Base-by-base conservation (phyloP, 2,888 invertebrate genomes). In the Eupithecia pulchellata region DNA sequence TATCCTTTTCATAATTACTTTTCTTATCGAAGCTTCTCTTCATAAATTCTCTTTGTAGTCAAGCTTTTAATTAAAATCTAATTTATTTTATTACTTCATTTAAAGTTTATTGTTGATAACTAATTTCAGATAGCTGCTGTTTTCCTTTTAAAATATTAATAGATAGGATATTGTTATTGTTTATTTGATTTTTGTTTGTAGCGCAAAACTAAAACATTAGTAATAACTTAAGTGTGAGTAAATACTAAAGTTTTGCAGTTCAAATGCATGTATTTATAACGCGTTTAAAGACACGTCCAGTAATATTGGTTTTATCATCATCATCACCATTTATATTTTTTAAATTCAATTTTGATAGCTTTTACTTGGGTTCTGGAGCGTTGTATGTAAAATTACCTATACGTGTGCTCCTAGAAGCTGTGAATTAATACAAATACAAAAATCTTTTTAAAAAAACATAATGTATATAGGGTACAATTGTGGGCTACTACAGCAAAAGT, bases 21-120 rank as follows among this genome's bases (percentile, higher is more conserved):
- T 70, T 63, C 57, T 66, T 70, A 70, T 66, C 61, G 34, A 29
- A 36, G n/a, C 27, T 64, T 9, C 34, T 60, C 66, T 63, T 66
- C 57, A 58, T 70, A 57, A 62, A 70, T 70, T 63, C 57, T 66
- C 36, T 25, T 39, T 62, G 11, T 70, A 62, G 42, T 63, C 55
- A 42, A 29, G 55, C 62, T 42, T 63, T 70, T 29, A 39, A 69
- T 70, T 62, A 62, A 57, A 47, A 27, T 58, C 58, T 11, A 42
- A 55, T 27, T 66, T 71, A 27, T 69, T 64, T 67, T 61, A 55
- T 36, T 60, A 64, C 20, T 64, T 61, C n/a, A 64, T 69, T 64
- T 29, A 20, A 29, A 57, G 57, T 57, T 57, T 30, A 63, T 13
- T 47, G 42, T 34, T 30, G 63, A 63, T 63, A 42, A 29, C 63